phyloP scores from a whole-genome alignment of 2,113 vertebrate genomes.

The Martes martes region DNA sequence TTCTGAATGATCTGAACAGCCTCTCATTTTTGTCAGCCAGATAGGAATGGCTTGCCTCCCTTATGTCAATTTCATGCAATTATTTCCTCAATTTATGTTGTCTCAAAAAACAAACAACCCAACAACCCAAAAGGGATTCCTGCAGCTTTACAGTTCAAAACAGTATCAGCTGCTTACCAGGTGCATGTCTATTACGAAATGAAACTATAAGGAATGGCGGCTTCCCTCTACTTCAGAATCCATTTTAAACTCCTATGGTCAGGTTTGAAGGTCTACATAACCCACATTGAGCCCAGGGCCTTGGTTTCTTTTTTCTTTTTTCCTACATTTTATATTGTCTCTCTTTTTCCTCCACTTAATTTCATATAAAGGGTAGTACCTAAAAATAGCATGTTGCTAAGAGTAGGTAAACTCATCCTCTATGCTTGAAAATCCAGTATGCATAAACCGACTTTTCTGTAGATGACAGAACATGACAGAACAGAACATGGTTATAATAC shows the following conservation, averaged over 20 bases:
- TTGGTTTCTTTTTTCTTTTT: neutral
- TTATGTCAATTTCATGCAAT: neutral
- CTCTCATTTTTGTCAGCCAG: neutral
- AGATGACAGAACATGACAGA: neutral
- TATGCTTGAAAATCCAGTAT: neutral
- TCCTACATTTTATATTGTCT: neutral
- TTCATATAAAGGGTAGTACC: neutral
- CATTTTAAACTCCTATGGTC: neutral
- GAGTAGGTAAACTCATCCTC: neutral
- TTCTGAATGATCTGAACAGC: neutral
- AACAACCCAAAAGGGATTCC: neutral
- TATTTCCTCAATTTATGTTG: constrained; percentile 18
- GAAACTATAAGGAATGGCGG: neutral
- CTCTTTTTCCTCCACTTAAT: neutral
- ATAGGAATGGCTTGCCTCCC: neutral
- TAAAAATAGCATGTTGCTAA: neutral
- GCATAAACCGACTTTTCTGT: neutral
- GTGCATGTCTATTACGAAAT: neutral
- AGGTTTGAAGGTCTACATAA: neutral
- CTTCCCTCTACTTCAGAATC: neutral
- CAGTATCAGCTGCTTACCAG: neutral
- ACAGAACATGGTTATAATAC: neutral
- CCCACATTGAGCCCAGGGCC: neutral
- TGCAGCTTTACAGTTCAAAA: neutral
- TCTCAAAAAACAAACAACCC: neutral